These are phyloP conservation scores for Calyptommatus sinebrachiatus DNA, from an alignment of 2,113 vertebrate species.

Conservation along the genomic window DNA sequence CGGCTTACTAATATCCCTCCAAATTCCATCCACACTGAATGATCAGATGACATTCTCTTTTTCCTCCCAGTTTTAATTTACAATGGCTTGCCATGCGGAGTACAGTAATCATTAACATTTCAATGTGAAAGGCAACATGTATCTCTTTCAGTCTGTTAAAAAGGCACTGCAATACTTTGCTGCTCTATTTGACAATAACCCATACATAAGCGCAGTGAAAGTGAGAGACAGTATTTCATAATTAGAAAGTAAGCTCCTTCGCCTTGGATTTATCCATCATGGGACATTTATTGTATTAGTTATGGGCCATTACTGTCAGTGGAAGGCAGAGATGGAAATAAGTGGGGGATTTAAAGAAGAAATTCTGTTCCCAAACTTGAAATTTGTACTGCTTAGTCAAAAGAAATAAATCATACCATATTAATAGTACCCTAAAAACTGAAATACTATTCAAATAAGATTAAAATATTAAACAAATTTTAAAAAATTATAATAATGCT, in stretches of 20 bases:
- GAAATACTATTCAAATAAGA: too few relatives aligned
- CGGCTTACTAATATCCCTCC: conserved; percentile 3
- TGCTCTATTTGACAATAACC: neutral
- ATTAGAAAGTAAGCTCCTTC: neutral
- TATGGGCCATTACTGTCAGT: neutral
- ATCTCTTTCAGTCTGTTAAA: neutral
- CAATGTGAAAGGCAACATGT: neutral
- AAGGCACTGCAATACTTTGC: neutral
- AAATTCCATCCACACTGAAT: neutral
- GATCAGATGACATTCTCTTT: neutral
- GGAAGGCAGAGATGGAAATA: neutral
- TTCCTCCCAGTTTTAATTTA: neutral
- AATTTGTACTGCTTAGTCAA: too few relatives aligned
- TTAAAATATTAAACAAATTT: too few relatives aligned
- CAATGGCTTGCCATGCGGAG: neutral
- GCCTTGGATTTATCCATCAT: neutral
- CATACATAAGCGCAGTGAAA: neutral
- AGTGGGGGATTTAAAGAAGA: neutral
- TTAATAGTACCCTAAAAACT: too few relatives aligned
- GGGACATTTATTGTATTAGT: neutral
- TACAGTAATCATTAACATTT: neutral
- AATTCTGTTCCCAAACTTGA: neutral
- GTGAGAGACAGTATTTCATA: neutral
- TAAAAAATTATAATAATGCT: too few relatives aligned
- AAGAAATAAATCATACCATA: too few relatives aligned